Evolutionary conservation across 2,797 vertebrate genomes (phyloP).

Genomic region (Myiotriccus ornatus): DNA sequence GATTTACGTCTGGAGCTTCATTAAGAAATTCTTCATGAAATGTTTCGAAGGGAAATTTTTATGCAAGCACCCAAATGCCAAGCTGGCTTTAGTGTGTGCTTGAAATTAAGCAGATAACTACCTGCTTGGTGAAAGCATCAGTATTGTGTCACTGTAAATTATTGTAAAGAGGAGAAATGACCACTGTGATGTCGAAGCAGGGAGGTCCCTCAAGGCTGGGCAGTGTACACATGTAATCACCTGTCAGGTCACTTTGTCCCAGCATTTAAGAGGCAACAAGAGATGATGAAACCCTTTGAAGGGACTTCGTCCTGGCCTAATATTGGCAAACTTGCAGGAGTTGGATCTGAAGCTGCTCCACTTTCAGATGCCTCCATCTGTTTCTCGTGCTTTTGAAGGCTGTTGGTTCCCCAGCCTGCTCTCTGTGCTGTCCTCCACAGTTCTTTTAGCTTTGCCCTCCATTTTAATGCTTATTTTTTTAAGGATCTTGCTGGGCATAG

Average conservation of each 20-base stretch:
- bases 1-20: background rate
- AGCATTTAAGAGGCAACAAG: background rate
- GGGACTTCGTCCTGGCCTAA: background rate
- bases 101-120: background rate
- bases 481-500: background rate
- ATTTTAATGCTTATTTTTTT: background rate
- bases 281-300: background rate
- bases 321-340: background rate
- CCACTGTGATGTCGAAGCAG: background rate
- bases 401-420: background rate
- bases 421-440: too few species aligned
- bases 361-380: background rate
- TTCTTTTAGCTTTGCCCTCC: background rate
- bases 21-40: background rate
- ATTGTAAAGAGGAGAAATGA: background rate
- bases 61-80: background rate
- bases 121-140: background rate
- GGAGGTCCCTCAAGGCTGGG: background rate
- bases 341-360: background rate
- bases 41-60: background rate
- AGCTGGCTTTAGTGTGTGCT: background rate
- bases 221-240: rapidly evolving
- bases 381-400: rapidly evolving
- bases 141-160: background rate
- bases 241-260: background rate